Evolutionary conservation across 2,797 vertebrate genomes (phyloP), one percentile per base, ranked within the genome.

Genomic region (Balearica regulorum): DNA sequence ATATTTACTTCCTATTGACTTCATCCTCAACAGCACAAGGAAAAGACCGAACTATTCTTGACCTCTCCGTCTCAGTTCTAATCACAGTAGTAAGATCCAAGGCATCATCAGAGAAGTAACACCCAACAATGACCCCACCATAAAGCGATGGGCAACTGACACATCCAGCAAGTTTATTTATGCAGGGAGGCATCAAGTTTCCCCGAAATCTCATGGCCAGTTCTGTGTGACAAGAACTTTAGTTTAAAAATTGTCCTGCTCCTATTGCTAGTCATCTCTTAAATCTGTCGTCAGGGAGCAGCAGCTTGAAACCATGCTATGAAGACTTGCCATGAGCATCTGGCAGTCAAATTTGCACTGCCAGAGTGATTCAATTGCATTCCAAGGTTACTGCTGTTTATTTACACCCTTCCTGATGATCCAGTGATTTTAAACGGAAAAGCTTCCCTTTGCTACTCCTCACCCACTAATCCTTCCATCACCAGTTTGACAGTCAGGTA

Each of bases 1-100:
- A 87, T 93, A 97, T 96, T 95, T 97, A 96, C 92, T 92, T 96
- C 89, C 93, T 90, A 95, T 78, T 75, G 94, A 93, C 96, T 96
- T 93, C 93, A 95, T 78, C 92, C 81, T 96, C 78, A 93, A 90
- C 90, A 92, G 83, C 84, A 95, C 58, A 69, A 69, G 85, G 64
- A 62, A 58, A 70, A 75, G 53, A 43, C 70, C 89, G 90, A 97
- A 95, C 95, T 96, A 86, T 82, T 91, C 85, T 9, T 96, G 97
- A 97, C 94, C 97, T 93, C 62, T 64, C 75, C 68, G 71, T 72
- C 90, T 93, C 55, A 16, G 22, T 17, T 57, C 61, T 83, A 84
- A 94, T 66, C 90, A 86, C 90, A 57, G 62, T 9, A 60, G 60
- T 55, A 72, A 89, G 86, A 93, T 35, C 49, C 81, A 35, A 89